Evolutionary conservation across 2,797 vertebrate species (phyloP).

Genomic region (Falco cherrug): DNA sequence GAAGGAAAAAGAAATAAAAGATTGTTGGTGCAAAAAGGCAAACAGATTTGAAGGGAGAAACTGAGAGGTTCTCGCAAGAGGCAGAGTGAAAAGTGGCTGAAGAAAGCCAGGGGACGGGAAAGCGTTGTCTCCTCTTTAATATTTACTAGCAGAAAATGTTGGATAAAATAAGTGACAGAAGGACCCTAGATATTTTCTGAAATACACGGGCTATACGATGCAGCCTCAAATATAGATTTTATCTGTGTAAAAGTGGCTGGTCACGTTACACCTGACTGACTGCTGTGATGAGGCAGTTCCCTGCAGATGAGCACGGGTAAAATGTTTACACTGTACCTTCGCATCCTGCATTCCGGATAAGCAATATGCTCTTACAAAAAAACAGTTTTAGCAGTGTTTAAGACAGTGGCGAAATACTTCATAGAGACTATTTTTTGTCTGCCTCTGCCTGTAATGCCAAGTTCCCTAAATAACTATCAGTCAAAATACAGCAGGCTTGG

Average conservation of each 20-base stretch:
- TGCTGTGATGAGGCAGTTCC: background rate
- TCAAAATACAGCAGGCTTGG: background rate
- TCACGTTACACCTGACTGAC: accelerated
- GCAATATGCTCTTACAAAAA: background rate
- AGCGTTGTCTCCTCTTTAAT: background rate
- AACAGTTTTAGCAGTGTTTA: background rate
- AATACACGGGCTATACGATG: background rate
- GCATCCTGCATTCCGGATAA: background rate
- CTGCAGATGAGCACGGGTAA: background rate
- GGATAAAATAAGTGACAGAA: background rate
- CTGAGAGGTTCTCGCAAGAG: background rate
- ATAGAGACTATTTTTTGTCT: background rate
- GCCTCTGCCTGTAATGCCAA: background rate
- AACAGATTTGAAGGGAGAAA: constrained; percentile 1
- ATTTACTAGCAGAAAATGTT: background rate
- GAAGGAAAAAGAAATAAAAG: background rate
- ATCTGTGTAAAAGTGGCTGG: background rate
- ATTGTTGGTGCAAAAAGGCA: background rate
- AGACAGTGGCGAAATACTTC: background rate
- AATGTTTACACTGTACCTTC: background rate
- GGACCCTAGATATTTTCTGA: background rate
- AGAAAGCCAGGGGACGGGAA: background rate
- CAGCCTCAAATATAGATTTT: background rate
- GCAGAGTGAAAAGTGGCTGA: background rate
- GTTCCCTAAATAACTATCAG: background rate